Evolutionary conservation across 2,113 vertebrate genomes (phyloP).

Genomic region (Bufo bufo): DNA sequence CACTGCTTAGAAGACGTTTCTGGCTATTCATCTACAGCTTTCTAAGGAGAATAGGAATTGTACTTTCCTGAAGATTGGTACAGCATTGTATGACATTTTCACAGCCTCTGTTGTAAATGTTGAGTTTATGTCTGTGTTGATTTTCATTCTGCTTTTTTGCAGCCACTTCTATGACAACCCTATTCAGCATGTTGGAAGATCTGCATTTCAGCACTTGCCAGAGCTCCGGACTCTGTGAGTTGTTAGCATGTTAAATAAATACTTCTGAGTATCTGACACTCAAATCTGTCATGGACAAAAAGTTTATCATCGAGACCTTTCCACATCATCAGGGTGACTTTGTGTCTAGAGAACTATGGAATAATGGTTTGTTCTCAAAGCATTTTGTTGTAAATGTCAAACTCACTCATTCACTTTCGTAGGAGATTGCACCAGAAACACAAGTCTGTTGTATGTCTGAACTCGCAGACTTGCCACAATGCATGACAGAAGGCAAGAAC

Average conservation of each 20-base stretch:
- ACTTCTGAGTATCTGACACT: neutral
- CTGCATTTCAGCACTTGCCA: constrained; percentile 90
- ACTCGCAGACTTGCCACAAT: neutral
- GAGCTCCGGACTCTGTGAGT: constrained; percentile 83
- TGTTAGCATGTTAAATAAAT: constrained; percentile 30
- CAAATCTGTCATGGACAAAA: neutral
- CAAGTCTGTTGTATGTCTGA: neutral
- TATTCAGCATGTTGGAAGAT: constrained; percentile 87
- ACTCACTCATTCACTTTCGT: neutral
- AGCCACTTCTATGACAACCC: constrained; percentile 96
- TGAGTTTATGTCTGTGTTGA: neutral
- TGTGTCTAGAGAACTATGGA: neutral
- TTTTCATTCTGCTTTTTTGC: constrained; percentile 61
- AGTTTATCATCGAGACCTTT: neutral
- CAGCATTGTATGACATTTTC: no score
- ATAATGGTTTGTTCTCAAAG: neutral
- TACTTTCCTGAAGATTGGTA: no score
- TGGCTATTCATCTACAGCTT: no score
- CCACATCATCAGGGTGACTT: neutral
- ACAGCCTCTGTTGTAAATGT: neutral
- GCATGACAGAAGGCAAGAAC: neutral
- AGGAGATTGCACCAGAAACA: neutral
- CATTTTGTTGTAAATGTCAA: neutral
- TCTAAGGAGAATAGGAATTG: no score
- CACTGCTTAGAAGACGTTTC: no score